These are phyloP conservation scores for Borostomias antarcticus DNA, from an alignment of 2,797 vertebrate genomes.

Conservation along the genomic window DNA sequence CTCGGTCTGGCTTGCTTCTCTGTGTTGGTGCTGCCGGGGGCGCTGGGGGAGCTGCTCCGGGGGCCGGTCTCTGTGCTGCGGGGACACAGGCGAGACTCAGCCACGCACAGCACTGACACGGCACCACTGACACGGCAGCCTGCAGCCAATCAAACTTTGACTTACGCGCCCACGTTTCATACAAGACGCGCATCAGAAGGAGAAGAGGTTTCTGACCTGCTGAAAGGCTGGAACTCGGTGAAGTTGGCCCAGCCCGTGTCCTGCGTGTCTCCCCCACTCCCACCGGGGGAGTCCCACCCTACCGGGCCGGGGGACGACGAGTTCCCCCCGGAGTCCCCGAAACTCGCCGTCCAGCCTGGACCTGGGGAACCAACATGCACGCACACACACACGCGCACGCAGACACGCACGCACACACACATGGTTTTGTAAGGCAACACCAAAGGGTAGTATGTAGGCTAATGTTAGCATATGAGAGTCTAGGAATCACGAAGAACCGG, in stretches of 20 bases:
- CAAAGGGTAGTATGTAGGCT: no score
- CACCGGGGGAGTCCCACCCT: constrained; percentile 76
- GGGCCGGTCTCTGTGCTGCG: constrained; percentile 82
- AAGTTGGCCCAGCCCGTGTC: constrained; percentile 91
- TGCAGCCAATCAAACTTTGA: no score
- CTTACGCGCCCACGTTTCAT: not conserved
- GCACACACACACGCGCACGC: constrained; percentile 6
- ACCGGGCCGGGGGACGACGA: constrained; percentile 68
- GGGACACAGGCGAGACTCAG: not conserved
- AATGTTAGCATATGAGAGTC: no score
- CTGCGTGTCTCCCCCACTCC: constrained; percentile 55
- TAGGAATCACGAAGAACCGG: no score
- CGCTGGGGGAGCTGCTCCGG: constrained; percentile 84
- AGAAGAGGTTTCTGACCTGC: constrained; percentile 71
- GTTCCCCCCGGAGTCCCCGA: constrained; percentile 76
- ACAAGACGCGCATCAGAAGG: not conserved
- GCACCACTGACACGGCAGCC: not conserved
- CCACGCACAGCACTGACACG: not conserved
- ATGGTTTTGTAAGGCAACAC: not conserved
- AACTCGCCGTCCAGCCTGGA: constrained; percentile 81
- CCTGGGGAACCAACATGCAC: constrained; percentile 71
- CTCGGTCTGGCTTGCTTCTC: constrained; percentile 70
- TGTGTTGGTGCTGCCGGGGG: constrained; percentile 37
- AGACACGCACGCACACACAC: not conserved
- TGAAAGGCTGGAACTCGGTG: constrained; percentile 91